Base-by-base conservation (phyloP, 1,140 invertebrate species). In the Eriosoma lanigerum region DNA sequence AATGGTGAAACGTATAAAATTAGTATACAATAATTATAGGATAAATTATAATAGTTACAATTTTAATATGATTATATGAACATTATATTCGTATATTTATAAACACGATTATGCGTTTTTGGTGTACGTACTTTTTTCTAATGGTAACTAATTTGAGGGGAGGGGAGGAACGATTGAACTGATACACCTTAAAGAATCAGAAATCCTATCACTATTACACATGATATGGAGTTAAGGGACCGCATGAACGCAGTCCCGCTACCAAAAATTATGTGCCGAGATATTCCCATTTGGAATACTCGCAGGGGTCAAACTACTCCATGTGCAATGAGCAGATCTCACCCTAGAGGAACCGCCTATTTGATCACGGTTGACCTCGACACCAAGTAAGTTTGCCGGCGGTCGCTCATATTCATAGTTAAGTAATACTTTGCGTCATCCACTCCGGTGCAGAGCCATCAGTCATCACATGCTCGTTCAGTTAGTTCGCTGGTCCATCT, bases 271-370 rank as follows among this genome's bases (percentile, higher is more conserved):
- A 87, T 88, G 88, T 89, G 87, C 87, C 89, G 89, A 90, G 89
- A 89, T 90, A 89, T 86, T 88, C 89, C 87, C 88, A 89, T 90
- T 90, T 89, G 90, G 89, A 88, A 86, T 88, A 90, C 90, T 91
- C 90, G 90, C 90, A 90, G 88, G 88, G 87, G 89, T 91, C 90
- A 91, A 87, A 90, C 87, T 85, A 86, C 87, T 88, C 90, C 87
- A 84, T 88, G 90, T 91, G 90, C 90, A 91, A 91, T 91, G 91
- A 88, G 85, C 87, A 85, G 87, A 89, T 87, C 90, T 91, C 89
- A 82, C 86, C 88, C 89, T 90, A 89, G 89, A 88, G 88, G 87
- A 89, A 90, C 89, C 88, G 86, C 89, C 90, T 91, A 89, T 64
- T 52, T 89, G 90, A 90, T 90, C 89, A 89, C 85, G 88, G 88